phyloP scores from a whole-genome alignment of 2,888 invertebrate genomes.

The Lamellibrachia columna region DNA sequence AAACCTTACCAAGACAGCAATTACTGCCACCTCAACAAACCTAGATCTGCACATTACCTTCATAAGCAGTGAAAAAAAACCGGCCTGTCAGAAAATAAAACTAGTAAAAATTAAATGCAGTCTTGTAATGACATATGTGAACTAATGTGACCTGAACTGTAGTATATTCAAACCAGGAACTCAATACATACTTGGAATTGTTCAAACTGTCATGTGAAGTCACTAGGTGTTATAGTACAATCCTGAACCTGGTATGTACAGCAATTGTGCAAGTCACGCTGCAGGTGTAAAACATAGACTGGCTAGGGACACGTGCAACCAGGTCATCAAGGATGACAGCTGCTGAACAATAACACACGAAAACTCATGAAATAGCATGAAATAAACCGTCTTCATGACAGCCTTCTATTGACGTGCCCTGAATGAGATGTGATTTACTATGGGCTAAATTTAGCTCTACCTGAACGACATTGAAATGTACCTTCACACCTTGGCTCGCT shows the following conservation, averaged over 20 bases:
- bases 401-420: neutral
- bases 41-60: neutral
- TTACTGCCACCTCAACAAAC: neutral
- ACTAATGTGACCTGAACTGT: neutral
- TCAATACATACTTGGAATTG: neutral
- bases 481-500: neutral
- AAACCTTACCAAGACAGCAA: neutral
- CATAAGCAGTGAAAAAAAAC: neutral
- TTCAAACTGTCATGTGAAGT: neutral
- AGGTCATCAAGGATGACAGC: neutral
- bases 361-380: neutral
- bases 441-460: neutral
- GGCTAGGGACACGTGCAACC: neutral
- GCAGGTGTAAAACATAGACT: neutral
- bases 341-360: neutral
- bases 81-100: neutral
- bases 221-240: neutral
- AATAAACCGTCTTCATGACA: slow-evolving; percentile 16
- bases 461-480: neutral
- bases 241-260: neutral
- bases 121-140: neutral
- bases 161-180: neutral
- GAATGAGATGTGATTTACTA: neutral
- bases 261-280: neutral
- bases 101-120: neutral